Conservation (phyloP, 2,888 invertebrate genomes). For the Aphrophora alni region DNA sequence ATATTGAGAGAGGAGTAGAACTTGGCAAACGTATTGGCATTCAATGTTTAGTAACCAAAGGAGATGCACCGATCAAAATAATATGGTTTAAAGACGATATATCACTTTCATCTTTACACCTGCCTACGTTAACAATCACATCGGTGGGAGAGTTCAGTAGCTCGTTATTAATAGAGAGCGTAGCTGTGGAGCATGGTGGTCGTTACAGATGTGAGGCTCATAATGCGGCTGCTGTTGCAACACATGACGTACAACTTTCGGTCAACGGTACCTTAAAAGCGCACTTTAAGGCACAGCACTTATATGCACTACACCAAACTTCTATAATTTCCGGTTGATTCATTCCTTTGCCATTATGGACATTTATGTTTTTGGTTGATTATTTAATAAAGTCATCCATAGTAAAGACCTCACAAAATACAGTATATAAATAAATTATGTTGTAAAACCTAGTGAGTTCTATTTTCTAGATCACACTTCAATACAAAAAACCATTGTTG, state of each 20-base stretch:
- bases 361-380: no score
- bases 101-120: constrained; percentile 54
- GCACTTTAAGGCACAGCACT: background rate
- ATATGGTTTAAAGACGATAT: constrained; percentile 64
- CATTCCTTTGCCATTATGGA: background rate
- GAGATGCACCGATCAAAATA: constrained; percentile 63
- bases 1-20: constrained; percentile 59
- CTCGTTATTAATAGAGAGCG: constrained; percentile 72
- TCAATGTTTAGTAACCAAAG: constrained; percentile 61
- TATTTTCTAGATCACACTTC: no score
- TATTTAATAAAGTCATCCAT: no score
- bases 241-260: constrained; percentile 69
- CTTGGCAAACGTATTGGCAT: constrained; percentile 60
- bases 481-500: no score
- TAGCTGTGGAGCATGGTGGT: constrained; percentile 70
- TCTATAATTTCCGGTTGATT: background rate
- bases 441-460: no score
- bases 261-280: constrained; percentile 68
- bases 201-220: constrained; percentile 75
- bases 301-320: background rate
- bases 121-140: constrained; percentile 40
- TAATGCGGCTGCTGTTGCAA: constrained; percentile 73
- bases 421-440: no score
- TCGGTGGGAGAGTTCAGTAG: constrained; percentile 45
- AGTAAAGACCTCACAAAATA: no score